A percentile compares a stretch with the other conserved stretches of the same genome.
These are phyloP conservation scores for Vulpes ferrilata DNA, from an alignment of 2,113 vertebrate species.

Conservation along the genomic window DNA sequence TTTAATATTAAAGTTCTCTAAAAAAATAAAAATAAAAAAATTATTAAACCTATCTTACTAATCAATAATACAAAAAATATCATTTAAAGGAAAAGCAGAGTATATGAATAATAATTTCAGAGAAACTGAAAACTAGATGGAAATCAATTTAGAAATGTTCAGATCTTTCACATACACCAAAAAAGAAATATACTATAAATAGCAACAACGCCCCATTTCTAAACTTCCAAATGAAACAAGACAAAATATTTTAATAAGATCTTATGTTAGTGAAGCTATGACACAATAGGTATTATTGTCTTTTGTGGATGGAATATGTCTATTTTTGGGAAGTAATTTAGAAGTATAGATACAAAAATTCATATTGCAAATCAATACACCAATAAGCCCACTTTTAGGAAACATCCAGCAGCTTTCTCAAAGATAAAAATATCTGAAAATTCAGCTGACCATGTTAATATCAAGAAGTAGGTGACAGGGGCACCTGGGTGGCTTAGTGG, in stretches of 20 bases:
- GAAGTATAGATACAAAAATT: neutral
- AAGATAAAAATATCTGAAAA: neutral
- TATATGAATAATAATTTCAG: neutral
- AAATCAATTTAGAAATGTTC: neutral
- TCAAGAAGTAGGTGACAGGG: neutral
- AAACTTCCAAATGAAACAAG: conserved; percentile 34
- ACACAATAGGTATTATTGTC: neutral
- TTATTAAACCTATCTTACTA: neutral
- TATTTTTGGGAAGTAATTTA: neutral
- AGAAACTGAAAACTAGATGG: neutral
- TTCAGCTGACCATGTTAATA: neutral
- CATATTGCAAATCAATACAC: neutral
- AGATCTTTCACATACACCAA: neutral
- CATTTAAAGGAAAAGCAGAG: neutral
- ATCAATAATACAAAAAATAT: neutral
- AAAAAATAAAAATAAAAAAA: neutral
- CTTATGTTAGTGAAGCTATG: neutral
- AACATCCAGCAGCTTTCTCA: neutral
- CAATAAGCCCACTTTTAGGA: neutral
- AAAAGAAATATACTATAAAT: neutral
- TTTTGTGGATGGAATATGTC: neutral
- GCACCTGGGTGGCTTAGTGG: no score
- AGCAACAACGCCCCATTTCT: neutral
- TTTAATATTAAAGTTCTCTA: neutral
- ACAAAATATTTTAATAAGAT: conserved; percentile 15